Evolutionary conservation across 2,888 invertebrate species (phyloP), one percentile per base, ranked within the genome.

Genomic region (Macropis europaea): DNA sequence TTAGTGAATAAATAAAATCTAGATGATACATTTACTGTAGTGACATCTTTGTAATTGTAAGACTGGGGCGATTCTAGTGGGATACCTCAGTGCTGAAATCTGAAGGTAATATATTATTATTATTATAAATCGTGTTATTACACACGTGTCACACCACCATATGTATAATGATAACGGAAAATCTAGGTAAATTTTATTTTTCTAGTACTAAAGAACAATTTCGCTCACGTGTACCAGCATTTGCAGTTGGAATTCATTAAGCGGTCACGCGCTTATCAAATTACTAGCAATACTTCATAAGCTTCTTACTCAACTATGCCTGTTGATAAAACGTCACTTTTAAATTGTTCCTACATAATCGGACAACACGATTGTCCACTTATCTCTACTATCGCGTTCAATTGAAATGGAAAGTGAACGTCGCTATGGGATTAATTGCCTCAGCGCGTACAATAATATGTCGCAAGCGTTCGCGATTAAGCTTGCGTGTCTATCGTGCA

Each of bases 401-500:
- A 48, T 57, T 24, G 15, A n/a, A n/a, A n/a, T n/a, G n/a, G n/a
- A n/a, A n/a, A n/a, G n/a, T n/a, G n/a, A 32, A n/a, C 22, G 4
- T 53, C 36, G 17, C n/a, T 38, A 19, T 19, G 24, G 28, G 15
- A 30, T 45, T 63, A 52, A 61, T 52, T 47, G 7, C 13, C 48
- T 38, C 15, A 15, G 17, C 64, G 9, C 30, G 13, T n/a, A 30
- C 30, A 13, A 64, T n/a, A n/a, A n/a, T n/a, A n/a, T n/a, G n/a
- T 30, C 52, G 38, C 9, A 26, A 26, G 38, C 26, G 38, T 57
- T 57, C 53, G 32, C 40, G 70, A 69, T 57, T 47, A 62, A 64
- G 62, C 24, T 66, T 17, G 50, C 57, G 45, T 24, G 68, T 26
- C 34, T 22, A 32, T 52, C 50, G 57, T 13, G 22, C 28, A n/a